A percentile compares a stretch with the other conserved stretches of the same genome.
Evolutionary conservation across 2,888 invertebrate genomes (phyloP).

Genomic region (Gnatocerus cornutus): DNA sequence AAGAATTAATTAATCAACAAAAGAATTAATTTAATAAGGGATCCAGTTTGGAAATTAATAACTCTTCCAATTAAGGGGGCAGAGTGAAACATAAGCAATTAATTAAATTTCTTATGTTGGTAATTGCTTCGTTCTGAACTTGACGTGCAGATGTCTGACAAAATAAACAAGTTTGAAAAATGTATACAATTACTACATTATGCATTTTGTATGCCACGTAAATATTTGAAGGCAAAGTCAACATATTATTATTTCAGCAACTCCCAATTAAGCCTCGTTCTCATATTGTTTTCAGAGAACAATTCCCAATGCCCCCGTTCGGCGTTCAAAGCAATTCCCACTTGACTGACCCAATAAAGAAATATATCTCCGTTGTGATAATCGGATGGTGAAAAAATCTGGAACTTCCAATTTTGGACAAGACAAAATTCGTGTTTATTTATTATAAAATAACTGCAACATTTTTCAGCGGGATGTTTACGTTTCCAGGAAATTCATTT

Average conservation of each 20-base stretch:
- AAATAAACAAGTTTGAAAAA: background rate
- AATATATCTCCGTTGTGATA: background rate
- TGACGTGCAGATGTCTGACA: background rate
- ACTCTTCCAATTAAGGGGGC: slow-evolving; percentile 39
- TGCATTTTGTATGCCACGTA: too few species aligned
- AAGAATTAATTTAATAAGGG: slow-evolving; percentile 41
- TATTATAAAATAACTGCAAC: too few species aligned
- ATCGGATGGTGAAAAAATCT: background rate
- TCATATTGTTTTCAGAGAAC: background rate
- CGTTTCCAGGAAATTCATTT: too few species aligned
- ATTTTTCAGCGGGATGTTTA: too few species aligned
- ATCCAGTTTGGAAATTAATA: slow-evolving; percentile 40
- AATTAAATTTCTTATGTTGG: slow-evolving; percentile 35
- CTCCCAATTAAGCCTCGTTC: too few species aligned
- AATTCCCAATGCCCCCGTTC: background rate
- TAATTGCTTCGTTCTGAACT: slow-evolving; percentile 21
- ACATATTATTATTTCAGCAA: too few species aligned
- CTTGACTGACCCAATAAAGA: background rate
- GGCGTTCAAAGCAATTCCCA: background rate
- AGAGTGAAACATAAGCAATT: slow-evolving; percentile 43
- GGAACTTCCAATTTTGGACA: background rate
- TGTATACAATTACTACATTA: too few species aligned
- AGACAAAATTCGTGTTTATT: too few species aligned
- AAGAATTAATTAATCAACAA: slow-evolving; percentile 40
- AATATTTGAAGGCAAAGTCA: too few species aligned